Evolutionary conservation across 1,140 invertebrate genomes (phyloP).

Genomic region (Drosophila virilis): DNA sequence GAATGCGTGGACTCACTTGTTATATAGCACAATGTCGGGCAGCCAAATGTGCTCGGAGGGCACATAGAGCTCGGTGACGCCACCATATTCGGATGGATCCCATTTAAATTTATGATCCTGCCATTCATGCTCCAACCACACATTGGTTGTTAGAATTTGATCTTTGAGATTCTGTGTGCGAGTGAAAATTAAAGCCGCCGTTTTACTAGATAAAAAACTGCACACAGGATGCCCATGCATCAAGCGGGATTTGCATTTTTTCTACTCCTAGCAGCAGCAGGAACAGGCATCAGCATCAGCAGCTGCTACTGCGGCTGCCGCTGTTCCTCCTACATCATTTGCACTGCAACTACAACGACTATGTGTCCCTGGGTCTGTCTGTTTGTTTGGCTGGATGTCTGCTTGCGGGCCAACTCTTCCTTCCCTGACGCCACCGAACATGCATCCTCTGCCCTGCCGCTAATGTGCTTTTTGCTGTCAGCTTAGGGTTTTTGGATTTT

Average conservation of each 20-base stretch:
- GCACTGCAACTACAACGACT: neutral
- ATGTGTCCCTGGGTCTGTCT: constrained; percentile 24
- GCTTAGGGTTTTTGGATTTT: constrained; percentile 70
- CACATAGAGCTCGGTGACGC: constrained; percentile 95
- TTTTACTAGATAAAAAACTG: constrained; percentile 63
- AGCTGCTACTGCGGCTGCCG: neutral
- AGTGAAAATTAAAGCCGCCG: constrained; percentile 60
- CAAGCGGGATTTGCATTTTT: constrained; percentile 62
- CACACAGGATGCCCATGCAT: constrained; percentile 58
- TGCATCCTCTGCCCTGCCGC: constrained; percentile 25
- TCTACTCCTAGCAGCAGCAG: neutral
- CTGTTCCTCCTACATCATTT: constrained; percentile 13
- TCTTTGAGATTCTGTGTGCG: constrained; percentile 94
- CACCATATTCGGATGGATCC: constrained; percentile 97
- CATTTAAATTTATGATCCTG: constrained; percentile 98
- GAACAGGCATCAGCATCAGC: neutral
- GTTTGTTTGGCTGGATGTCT: constrained; percentile 34
- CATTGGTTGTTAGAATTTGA: constrained; percentile 98
- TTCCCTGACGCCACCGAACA: constrained; percentile 1
- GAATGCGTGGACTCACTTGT: constrained; percentile 90
- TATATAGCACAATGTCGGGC: constrained; percentile 98
- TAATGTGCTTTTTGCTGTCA: constrained; percentile 82
- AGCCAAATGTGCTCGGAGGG: constrained; percentile 97
- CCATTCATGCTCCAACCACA: constrained; percentile 98
- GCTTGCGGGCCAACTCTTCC: constrained; percentile 15